Base-by-base conservation (phyloP, 2,888 invertebrate genomes). In the Lycocerus yunnanus region DNA sequence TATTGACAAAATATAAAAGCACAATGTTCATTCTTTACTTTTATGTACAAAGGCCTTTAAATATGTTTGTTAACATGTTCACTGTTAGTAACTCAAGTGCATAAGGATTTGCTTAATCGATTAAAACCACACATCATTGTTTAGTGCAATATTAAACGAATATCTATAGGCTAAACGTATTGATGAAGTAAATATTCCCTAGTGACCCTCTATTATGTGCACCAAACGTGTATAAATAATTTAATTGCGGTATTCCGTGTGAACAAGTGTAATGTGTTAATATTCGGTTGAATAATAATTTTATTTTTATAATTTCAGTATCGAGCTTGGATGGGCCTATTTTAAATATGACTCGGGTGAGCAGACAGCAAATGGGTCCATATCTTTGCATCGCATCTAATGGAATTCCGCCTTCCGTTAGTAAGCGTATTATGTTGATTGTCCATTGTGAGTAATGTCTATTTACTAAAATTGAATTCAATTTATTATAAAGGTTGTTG, bases 361-460 rank as follows among this genome's bases (percentile, higher is more conserved):
- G 91, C 80, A 88, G 94, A 73, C 92, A 93, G 75, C 93, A 94
- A 85, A 94, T 94, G 89, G 94, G 94, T 3, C 92, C 93, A 58
- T 94, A 94, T 84, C 87, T 94, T 60, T 94, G 94, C 85, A 94
- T 94, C 78, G 94, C 94, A 2, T 93, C 93, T 61, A 94, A 94
- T 82, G 94, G 94, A 9, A 92, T 94, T 13, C 95, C 95, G 10
- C 95, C 95, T 2, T 93, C 94, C 60, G 94, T 95, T 81, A 95
- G 95, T 90, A 96, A 96, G 86, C 88, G 96, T 83, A 95, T 96
- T 83, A 93, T 93, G 89, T 91, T 97, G 68, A 93, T 94, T 68
- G 94, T 95, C n/a, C 94, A 95, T 86, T 95, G 95, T 95, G 84
- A 87, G 89, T 88, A 79, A 72, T 72, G 60, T 72, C 72, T 69